Evolutionary conservation across 2,888 invertebrate genomes (phyloP).

Genomic region (Drosophila atripex): DNA sequence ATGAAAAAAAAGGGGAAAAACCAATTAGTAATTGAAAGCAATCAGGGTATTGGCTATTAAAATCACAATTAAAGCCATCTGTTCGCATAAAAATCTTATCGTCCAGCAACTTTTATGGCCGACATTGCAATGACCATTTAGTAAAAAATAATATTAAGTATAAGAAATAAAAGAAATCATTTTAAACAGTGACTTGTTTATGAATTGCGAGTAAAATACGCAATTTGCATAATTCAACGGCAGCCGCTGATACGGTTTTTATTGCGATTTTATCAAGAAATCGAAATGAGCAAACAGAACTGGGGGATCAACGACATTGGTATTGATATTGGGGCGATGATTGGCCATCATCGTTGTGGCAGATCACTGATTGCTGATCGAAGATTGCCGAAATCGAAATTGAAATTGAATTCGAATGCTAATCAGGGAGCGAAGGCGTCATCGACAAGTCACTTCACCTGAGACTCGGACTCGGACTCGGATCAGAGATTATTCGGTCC

Average conservation of each 20-base stretch:
- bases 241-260: slow-evolving; percentile 42
- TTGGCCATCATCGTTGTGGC: slow-evolving; percentile 18
- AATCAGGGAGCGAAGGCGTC: slow-evolving; percentile 36
- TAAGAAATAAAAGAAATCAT: slow-evolving; percentile 11
- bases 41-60: slow-evolving; percentile 21
- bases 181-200: slow-evolving; percentile 26
- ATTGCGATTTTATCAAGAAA: slow-evolving; percentile 55
- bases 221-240: slow-evolving; percentile 44
- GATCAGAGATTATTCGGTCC: slow-evolving; percentile 15
- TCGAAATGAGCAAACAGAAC: slow-evolving; percentile 40
- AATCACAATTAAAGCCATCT: slow-evolving; percentile 48
- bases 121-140: slow-evolving; percentile 21
- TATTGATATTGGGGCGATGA: slow-evolving; percentile 44
- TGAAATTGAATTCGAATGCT: slow-evolving; percentile 30
- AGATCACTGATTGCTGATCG: slow-evolving; percentile 18
- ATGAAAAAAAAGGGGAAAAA: slow-evolving; percentile 13
- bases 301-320: slow-evolving; percentile 43
- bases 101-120: slow-evolving; percentile 31
- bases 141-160: slow-evolving; percentile 11
- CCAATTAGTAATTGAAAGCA: slow-evolving; percentile 43
- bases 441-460: slow-evolving; percentile 29
- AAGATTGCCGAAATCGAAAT: slow-evolving; percentile 17
- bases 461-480: slow-evolving; percentile 6
- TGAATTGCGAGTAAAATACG: slow-evolving; percentile 16
- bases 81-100: slow-evolving; percentile 47